Evolutionary conservation across 1,140 invertebrate species (phyloP).

Genomic region (Mylabris phalerata): DNA sequence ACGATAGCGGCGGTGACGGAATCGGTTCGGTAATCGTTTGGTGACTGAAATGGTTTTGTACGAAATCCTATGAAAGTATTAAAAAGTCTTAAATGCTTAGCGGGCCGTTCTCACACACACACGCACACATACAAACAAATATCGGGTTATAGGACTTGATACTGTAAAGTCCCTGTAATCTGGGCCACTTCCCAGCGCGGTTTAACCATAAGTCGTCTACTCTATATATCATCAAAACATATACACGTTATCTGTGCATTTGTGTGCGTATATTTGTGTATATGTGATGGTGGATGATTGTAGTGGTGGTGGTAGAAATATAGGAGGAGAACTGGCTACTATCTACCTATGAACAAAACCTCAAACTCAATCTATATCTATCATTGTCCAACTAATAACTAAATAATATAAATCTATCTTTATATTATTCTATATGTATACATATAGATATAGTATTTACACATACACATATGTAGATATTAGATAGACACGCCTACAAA

Average conservation of each 20-base stretch:
- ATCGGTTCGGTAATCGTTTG: slow-evolving; percentile 3
- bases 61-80: slow-evolving; percentile 43
- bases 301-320: too few relatives aligned
- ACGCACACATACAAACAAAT: slow-evolving; percentile 19
- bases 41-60: slow-evolving; percentile 27
- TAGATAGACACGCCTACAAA: slow-evolving; percentile 27
- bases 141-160: slow-evolving; percentile 41
- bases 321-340: slow-evolving; percentile 15
- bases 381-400: not conserved
- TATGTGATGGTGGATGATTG: not conserved
- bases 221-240: slow-evolving; percentile 54
- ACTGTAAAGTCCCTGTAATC: slow-evolving; percentile 51
- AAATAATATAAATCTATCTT: not conserved
- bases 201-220: slow-evolving; percentile 60
- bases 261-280: slow-evolving; percentile 24
- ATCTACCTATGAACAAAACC: slow-evolving; percentile 12
- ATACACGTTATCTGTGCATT: slow-evolving; percentile 26
- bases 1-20: not conserved
- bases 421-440: not conserved
- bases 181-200: slow-evolving; percentile 60
- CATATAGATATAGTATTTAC: not conserved
- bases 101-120: slow-evolving; percentile 8
- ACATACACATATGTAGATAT: not conserved
- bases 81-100: slow-evolving; percentile 46
- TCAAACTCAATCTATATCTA: slow-evolving; percentile 2